Percentiles rank a stretch among this genome's conserved stretches.
phyloP scores from a whole-genome alignment of 2,797 vertebrate species.

The Fistularia tabacaria region DNA sequence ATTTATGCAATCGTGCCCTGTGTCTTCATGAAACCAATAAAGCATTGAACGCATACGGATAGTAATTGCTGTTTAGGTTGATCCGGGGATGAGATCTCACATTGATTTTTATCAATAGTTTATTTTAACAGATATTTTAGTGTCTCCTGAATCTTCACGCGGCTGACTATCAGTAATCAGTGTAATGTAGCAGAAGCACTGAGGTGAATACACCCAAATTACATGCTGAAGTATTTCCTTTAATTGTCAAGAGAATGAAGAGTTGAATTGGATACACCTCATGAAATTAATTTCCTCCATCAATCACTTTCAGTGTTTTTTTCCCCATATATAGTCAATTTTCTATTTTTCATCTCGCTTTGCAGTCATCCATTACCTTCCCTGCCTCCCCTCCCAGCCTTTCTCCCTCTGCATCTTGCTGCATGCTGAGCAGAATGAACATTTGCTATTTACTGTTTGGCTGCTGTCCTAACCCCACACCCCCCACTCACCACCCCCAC shows the following conservation, averaged over 20 bases:
- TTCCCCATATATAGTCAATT: constrained; percentile 15
- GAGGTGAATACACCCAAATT: too few relatives aligned
- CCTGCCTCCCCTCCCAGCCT: neutral
- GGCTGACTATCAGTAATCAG: too few relatives aligned
- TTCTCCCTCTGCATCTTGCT: constrained; percentile 6
- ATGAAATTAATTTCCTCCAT: constrained; percentile 14
- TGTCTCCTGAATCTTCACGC: constrained; percentile 13
- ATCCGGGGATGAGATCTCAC: constrained; percentile 14
- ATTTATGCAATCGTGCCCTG: too few relatives aligned
- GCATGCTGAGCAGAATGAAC: constrained; percentile 58
- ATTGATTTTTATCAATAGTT: constrained; percentile 11
- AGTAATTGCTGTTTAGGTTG: constrained; percentile 27
- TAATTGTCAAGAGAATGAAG: constrained; percentile 33
- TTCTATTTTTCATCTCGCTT: constrained; percentile 14
- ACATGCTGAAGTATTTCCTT: constrained; percentile 21
- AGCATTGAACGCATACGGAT: constrained; percentile 13
- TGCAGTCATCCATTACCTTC: constrained; percentile 17
- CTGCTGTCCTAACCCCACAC: constrained; percentile 36
- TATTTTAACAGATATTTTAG: constrained; percentile 12
- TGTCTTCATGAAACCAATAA: constrained; percentile 7
- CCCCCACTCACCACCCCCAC: constrained; percentile 13
- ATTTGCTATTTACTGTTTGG: constrained; percentile 55
- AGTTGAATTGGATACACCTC: constrained; percentile 29
- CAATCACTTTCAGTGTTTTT: constrained; percentile 10
- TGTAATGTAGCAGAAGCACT: too few relatives aligned